phyloP scores from a whole-genome alignment of 2,888 invertebrate genomes.

The Ditylenchus weischeri region DNA sequence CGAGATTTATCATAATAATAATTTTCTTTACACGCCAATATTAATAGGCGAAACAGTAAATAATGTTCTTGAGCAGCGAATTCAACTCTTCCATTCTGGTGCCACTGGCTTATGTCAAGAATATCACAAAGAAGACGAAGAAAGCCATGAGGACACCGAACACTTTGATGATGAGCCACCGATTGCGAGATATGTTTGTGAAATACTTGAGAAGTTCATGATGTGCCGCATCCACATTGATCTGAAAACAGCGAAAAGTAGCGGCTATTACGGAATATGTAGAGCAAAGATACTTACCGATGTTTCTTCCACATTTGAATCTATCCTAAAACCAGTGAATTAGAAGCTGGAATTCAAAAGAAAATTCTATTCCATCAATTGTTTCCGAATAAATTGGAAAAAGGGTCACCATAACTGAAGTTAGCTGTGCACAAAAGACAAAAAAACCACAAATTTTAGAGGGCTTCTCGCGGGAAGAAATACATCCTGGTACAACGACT shows the following conservation, averaged over 20 bases:
- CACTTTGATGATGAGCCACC: conserved; percentile 98
- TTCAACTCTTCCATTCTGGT: not conserved
- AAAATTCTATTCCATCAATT: not conserved
- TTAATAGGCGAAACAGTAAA: not conserved
- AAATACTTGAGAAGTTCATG: conserved; percentile 95
- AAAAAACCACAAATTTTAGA: not conserved
- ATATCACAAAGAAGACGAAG: conserved; percentile 96
- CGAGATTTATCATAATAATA: too few relatives aligned
- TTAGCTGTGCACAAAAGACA: not conserved
- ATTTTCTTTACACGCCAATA: not conserved
- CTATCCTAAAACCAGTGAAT: conserved; percentile 6
- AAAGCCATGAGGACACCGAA: conserved; percentile 97
- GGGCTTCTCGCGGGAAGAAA: not conserved
- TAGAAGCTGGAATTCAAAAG: not conserved
- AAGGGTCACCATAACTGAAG: too few relatives aligned
- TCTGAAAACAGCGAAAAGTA: conserved; percentile 68
- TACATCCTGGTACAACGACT: too few relatives aligned
- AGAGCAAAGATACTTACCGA: not conserved
- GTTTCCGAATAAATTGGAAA: not conserved
- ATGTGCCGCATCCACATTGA: conserved; percentile 97
- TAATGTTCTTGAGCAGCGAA: not conserved
- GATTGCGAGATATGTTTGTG: conserved; percentile 85
- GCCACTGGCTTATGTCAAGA: conserved; percentile 73
- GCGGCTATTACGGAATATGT: conserved; percentile 18
- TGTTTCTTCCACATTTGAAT: conserved; percentile 6